Conservation (phyloP, 2,113 vertebrate genomes). For the Gavialis gangeticus region DNA sequence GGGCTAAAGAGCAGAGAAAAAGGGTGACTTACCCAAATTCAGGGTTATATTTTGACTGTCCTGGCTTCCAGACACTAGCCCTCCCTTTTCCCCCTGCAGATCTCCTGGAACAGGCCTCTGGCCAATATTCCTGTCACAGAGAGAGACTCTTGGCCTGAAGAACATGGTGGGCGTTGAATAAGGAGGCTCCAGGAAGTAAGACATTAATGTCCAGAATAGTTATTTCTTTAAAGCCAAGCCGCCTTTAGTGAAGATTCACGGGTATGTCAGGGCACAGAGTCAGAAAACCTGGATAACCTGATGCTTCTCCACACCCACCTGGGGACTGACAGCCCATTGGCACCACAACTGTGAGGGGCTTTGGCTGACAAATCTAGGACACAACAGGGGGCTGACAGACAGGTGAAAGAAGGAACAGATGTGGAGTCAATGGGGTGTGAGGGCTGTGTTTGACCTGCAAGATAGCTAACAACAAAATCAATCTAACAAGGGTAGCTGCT, state of each 20-base stretch:
- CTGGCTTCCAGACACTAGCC: neutral
- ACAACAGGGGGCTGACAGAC: conserved; percentile 32
- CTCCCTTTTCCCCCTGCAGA: neutral
- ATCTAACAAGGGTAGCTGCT: conserved; percentile 42
- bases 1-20: too few species aligned
- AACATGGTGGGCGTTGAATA: neutral
- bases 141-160: accelerated
- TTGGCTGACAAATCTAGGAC: conserved; percentile 32
- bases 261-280: accelerated
- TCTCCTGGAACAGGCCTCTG: neutral
- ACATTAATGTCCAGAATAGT: neutral
- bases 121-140: neutral
- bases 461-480: conserved; percentile 71
- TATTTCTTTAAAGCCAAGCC: neutral
- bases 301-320: neutral
- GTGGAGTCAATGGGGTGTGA: conserved; percentile 42
- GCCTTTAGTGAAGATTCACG: neutral
- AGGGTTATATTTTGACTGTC: neutral
- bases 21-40: accelerated
- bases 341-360: neutral
- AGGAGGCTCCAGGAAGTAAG: neutral
- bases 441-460: conserved; percentile 62
- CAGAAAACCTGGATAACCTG: neutral
- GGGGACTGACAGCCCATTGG: neutral
- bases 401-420: conserved; percentile 59